Percentiles rank a stretch among this genome's conserved stretches.
Evolutionary conservation across 1,140 invertebrate species (phyloP).

Genomic region (Drosophila ananassae): DNA sequence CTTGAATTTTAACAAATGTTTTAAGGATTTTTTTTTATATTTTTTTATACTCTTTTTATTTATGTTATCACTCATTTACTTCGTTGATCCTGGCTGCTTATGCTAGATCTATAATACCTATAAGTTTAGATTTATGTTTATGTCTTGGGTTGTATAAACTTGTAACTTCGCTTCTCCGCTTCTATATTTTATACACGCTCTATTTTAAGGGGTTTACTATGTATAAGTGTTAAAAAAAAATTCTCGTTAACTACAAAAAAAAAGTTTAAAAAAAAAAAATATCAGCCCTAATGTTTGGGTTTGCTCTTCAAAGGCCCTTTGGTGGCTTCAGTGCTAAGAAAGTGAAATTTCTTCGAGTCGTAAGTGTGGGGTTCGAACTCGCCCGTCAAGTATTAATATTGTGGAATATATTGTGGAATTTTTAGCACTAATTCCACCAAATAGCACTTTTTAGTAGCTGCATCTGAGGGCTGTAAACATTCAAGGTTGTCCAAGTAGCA

Average conservation of each 20-base stretch:
- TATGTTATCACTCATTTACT: constrained; percentile 81
- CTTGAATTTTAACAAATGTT: constrained; percentile 25
- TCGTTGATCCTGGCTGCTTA: constrained; percentile 83
- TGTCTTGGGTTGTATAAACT: constrained; percentile 32
- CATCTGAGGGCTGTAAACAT: neutral
- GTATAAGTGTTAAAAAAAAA: constrained; percentile 53
- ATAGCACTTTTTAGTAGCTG: neutral
- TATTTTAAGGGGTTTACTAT: constrained; percentile 24
- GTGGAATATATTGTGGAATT: too few relatives aligned
- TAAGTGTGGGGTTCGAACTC: too few relatives aligned
- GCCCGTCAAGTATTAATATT: neutral
- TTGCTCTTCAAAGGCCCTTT: neutral
- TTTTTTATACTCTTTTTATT: constrained; percentile 19
- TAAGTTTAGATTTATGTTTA: constrained; percentile 36
- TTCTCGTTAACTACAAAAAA: constrained; percentile 63
- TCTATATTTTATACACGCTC: constrained; percentile 24
- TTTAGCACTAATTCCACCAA: constrained; percentile 1
- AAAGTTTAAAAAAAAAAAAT: constrained; percentile 42
- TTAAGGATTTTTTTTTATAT: constrained; percentile 10
- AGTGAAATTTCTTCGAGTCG: neutral
- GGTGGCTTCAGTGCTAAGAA: neutral
- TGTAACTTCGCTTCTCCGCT: constrained; percentile 1
- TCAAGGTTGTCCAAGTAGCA: neutral
- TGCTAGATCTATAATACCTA: constrained; percentile 52
- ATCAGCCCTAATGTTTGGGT: constrained; percentile 1